Percentiles rank a stretch among this genome's conserved stretches.
These are phyloP conservation scores for Emesis russula DNA, from an alignment of 2,888 invertebrate genomes.

Conservation along the genomic window DNA sequence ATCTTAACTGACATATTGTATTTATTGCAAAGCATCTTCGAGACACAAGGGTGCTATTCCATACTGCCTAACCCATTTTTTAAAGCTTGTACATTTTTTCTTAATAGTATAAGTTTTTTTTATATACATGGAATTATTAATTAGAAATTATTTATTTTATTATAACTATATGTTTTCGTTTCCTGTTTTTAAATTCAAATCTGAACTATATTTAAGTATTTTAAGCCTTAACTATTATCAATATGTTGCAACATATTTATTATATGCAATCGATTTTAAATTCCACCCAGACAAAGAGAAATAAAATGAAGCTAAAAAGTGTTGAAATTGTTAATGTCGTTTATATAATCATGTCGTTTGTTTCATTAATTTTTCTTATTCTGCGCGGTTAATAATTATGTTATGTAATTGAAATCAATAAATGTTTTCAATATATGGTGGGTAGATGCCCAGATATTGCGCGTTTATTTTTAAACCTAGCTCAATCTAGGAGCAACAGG, in stretches of 20 bases:
- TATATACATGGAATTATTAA: background rate
- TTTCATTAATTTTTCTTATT: too few relatives aligned
- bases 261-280: background rate
- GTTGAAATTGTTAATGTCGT: too few relatives aligned
- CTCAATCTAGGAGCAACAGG: conserved; percentile 56
- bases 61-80: background rate
- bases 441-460: background rate
- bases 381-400: too few relatives aligned
- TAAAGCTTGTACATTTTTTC: background rate
- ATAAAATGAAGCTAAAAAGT: too few relatives aligned
- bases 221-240: background rate
- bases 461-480: conserved; percentile 7
- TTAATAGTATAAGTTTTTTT: background rate
- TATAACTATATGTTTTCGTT: background rate
- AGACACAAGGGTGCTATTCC: background rate
- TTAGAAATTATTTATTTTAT: too few relatives aligned
- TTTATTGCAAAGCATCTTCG: background rate
- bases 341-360: too few relatives aligned
- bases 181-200: background rate
- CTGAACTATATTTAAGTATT: background rate
- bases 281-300: too few relatives aligned
- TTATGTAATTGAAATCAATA: too few relatives aligned
- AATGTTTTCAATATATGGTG: background rate
- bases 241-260: background rate
- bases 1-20: background rate